A percentile compares a stretch with the other conserved stretches of the same genome.
Evolutionary conservation across 2,113 vertebrate species (phyloP).

Genomic region (Rhabdomys dilectus): DNA sequence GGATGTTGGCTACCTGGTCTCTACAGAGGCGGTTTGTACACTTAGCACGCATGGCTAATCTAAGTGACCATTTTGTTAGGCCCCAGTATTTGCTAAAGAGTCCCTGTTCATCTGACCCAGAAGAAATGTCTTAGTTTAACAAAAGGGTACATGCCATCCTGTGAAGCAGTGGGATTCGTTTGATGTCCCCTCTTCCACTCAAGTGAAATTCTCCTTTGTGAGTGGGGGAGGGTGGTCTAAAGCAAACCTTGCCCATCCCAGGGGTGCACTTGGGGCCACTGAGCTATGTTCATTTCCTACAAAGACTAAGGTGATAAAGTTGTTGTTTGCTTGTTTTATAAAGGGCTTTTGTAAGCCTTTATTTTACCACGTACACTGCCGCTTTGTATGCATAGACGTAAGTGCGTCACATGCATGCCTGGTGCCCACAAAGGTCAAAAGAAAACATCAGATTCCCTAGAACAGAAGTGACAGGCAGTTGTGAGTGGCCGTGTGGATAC

Average conservation of each 20-base stretch:
- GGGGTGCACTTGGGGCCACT: background rate
- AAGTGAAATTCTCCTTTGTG: background rate
- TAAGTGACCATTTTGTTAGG: background rate
- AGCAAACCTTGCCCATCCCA: background rate
- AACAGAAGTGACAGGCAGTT: background rate
- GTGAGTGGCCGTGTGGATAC: background rate
- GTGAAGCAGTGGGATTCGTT: background rate
- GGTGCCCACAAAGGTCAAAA: background rate
- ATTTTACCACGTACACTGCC: background rate
- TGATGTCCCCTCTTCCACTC: background rate
- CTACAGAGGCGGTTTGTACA: background rate
- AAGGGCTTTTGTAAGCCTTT: background rate
- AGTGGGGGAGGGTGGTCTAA: background rate
- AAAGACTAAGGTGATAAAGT: background rate
- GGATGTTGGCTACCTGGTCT: background rate
- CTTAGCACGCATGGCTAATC: background rate
- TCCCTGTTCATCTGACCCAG: background rate
- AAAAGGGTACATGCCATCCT: background rate
- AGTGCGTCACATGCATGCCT: background rate
- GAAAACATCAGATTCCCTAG: background rate
- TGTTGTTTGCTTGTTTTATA: background rate
- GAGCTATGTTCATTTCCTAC: background rate
- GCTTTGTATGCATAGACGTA: background rate
- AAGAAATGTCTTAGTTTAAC: conserved; percentile 25
- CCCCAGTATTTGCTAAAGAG: background rate